Base-by-base conservation (phyloP, 2,888 invertebrate species). In the Stenchaetothrips biformis region DNA sequence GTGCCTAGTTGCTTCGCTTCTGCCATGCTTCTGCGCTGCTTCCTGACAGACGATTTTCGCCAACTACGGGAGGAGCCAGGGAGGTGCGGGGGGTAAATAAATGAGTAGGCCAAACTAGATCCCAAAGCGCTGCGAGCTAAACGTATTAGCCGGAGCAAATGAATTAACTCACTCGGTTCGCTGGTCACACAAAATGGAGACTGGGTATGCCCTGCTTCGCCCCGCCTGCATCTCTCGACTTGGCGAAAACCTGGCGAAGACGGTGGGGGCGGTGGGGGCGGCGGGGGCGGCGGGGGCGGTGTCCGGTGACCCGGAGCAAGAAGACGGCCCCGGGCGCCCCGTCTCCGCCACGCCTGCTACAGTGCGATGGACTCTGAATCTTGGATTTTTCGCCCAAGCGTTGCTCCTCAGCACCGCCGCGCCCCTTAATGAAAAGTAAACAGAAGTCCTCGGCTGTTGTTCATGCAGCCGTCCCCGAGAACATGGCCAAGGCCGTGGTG, bases 371-470 rank as follows among this genome's bases (percentile, higher is more conserved):
- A 74, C 67, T 74, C 67, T 25, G 67, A 74, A 74, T 74, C 67
- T 74, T 74, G 67, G 25, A 74, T 74, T 74, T 74, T 74, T 74
- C 67, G 7, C 67, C 67, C 21, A 21, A 21, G 25, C 67, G 67
- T 67, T 67, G 21, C 67, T 67, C 49, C 67, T 7, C 67, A 16
- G 53, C 13, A 16, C 53, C 37, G 37, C 37, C 37, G 37, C 25
- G 21, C 67, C 67, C 67, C 67, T 21, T 74, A 74, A 74, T 74
- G 67, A 74, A 74, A 74, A 74, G 67, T 74, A 74, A 74, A 74
- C 67, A 74, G 67, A 74, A 74, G 25, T 74, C 67, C 67, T 74
- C 25, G 67, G 21, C 67, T 74, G 25, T 74, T 21, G 67, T 74
- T 74, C 25, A 74, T 74, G 21, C 67, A 21, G 21, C 67, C 67